Base-by-base conservation (phyloP, 1,140 invertebrate genomes). In the Heliothis virescens region DNA sequence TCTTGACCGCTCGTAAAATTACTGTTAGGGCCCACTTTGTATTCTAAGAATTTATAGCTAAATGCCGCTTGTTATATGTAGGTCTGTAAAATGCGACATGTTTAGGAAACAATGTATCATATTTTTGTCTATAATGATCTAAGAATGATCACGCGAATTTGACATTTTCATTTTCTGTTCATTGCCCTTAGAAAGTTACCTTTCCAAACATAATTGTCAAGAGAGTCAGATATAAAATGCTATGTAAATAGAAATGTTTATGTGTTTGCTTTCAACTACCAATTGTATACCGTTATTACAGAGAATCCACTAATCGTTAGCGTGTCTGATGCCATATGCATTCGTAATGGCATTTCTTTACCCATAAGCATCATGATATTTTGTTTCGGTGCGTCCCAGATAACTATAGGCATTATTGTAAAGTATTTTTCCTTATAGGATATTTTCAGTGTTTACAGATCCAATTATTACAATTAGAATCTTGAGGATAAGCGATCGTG, bases 301-400 rank as follows among this genome's bases (percentile, higher is more conserved):
- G 12, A 47, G 60, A 78, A 59, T 69, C 18, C 34, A 26, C 16
- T 69, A 57, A 78, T 69, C 26, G 75, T 78, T 59, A 21, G 62
- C 75, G 75, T 69, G 69, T 48, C 75, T 78, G 62, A 78, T 67
- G 34, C 16, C 16, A 57, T 67, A 34, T 67, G 41, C 62, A 67
- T 78, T 67, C 48, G 73, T 59, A 69, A 78, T 67, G 63, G 11
- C 50, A 59, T 63, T 69, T 78, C 75, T 78, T 55, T 78, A 78
- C 50, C 47, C 75, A 57, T 67, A 15, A 67, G 48, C 26, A 53
- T 77, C 62, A 63, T 77, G 26, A 65, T 67, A 78, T 74, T 74
- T 60, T 34, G 26, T 76, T 76, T 76, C 74, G 48, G 47, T 65
- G 47, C 60, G 74, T 76, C 59, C 48, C 55, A 76, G 48, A 62